Evolutionary conservation across 2,113 vertebrate species (phyloP).

Genomic region (Antigone vipio): DNA sequence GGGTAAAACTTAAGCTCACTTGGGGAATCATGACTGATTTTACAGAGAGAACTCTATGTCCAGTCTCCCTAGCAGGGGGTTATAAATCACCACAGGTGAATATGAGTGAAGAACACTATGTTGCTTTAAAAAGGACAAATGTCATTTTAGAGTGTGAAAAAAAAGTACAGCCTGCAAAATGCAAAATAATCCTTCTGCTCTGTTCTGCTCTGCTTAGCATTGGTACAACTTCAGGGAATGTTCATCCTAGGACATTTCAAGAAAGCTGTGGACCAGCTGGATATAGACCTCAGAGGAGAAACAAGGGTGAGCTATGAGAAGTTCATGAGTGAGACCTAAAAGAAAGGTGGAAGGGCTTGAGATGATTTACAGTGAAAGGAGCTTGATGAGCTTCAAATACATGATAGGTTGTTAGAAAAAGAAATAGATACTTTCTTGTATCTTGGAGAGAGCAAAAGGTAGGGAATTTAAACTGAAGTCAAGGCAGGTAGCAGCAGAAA

Average conservation of each 20-base stretch:
- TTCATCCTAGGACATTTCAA: neutral
- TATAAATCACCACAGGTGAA: neutral
- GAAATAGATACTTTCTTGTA: neutral
- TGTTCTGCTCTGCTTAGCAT: neutral
- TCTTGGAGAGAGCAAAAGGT: neutral
- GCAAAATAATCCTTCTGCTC: neutral
- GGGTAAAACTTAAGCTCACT: neutral
- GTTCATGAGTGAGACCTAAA: neutral
- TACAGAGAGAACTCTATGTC: neutral
- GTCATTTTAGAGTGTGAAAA: neutral
- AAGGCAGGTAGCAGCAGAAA: neutral
- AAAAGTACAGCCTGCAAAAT: neutral
- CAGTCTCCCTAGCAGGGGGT: neutral
- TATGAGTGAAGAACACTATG: neutral
- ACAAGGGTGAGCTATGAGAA: neutral
- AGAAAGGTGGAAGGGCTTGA: neutral
- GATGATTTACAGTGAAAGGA: neutral
- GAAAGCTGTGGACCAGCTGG: neutral
- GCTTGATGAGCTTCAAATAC: neutral
- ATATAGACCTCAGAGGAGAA: neutral
- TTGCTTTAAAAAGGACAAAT: neutral
- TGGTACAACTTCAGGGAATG: neutral
- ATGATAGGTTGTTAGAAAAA: neutral
- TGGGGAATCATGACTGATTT: slow-evolving; percentile 1
- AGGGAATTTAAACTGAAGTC: neutral